Conservation (phyloP, 2,888 invertebrate genomes). For the Blera fallax region DNA sequence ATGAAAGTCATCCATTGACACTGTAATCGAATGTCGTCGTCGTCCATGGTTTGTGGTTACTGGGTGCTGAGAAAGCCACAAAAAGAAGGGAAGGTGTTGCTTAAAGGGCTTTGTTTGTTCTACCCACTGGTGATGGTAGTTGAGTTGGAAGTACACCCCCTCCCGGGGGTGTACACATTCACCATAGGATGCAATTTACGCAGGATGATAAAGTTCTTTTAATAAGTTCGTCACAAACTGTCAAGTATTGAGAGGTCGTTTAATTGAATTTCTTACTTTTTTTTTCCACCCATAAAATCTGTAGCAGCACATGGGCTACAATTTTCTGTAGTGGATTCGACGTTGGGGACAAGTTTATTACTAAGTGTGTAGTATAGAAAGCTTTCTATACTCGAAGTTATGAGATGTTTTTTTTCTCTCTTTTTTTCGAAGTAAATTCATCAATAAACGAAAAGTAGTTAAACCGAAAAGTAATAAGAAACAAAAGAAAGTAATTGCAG, state of each 20-base stretch:
- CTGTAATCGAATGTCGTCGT: slow-evolving; percentile 35
- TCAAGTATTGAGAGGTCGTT: slow-evolving; percentile 8
- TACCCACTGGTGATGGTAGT: neutral
- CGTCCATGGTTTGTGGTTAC: slow-evolving; percentile 11
- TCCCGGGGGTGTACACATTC: neutral
- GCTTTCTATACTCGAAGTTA: neutral
- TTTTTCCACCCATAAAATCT: neutral
- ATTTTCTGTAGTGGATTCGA: neutral
- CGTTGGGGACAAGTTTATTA: neutral
- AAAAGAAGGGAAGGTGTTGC: neutral
- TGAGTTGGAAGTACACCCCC: neutral
- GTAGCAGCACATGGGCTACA: neutral
- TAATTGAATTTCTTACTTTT: slow-evolving; percentile 15
- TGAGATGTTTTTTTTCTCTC: neutral
- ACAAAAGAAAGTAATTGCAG: neutral
- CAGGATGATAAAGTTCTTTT: slow-evolving; percentile 19
- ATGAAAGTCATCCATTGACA: slow-evolving; percentile 49
- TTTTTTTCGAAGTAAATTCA: too few species aligned
- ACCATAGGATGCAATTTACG: slow-evolving; percentile 20
- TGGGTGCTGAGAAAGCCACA: neutral
- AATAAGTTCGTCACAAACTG: slow-evolving; percentile 13
- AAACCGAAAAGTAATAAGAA: neutral
- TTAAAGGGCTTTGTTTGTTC: neutral
- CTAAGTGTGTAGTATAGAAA: neutral
- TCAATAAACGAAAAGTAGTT: neutral